A percentile compares a stretch with the other conserved stretches of the same genome.
Conservation (phyloP, 2,888 invertebrate species). For the Hydrotaea diabolus region DNA sequence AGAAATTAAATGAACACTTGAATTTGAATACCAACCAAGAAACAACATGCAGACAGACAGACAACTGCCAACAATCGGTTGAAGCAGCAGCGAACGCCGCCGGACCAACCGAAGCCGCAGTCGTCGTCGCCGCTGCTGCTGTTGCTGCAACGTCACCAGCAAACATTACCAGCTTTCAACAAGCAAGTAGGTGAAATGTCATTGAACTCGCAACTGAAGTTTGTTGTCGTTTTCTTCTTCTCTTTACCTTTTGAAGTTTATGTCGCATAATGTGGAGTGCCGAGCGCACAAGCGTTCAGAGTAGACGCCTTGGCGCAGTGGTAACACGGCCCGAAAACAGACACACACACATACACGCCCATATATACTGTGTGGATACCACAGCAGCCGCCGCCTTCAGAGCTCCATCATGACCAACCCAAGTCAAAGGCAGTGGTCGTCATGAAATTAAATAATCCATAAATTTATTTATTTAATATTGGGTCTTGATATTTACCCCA, state of each 20-base stretch:
- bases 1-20: conserved; percentile 56
- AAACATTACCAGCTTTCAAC: conserved; percentile 57
- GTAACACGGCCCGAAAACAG: conserved; percentile 27
- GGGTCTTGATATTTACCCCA: no score
- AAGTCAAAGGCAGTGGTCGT: background rate
- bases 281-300: conserved; percentile 27
- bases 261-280: conserved; percentile 48
- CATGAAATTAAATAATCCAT: conserved; percentile 29
- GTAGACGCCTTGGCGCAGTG: conserved; percentile 65
- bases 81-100: conserved; percentile 36
- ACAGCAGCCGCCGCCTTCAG: background rate
- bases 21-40: conserved; percentile 69
- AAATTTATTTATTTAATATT: no score
- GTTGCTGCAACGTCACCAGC: conserved; percentile 45
- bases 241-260: conserved; percentile 44
- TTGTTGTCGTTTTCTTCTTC: conserved; percentile 39
- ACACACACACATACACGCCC: background rate
- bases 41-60: conserved; percentile 43
- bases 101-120: conserved; percentile 42
- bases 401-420: background rate
- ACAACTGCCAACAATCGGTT: conserved; percentile 40
- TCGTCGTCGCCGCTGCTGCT: conserved; percentile 22
- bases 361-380: background rate
- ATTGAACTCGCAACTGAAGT: conserved; percentile 68
- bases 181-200: conserved; percentile 70